Evolutionary conservation across 2,113 vertebrate genomes (phyloP).

Genomic region (Forbesichthys papilliferus): DNA sequence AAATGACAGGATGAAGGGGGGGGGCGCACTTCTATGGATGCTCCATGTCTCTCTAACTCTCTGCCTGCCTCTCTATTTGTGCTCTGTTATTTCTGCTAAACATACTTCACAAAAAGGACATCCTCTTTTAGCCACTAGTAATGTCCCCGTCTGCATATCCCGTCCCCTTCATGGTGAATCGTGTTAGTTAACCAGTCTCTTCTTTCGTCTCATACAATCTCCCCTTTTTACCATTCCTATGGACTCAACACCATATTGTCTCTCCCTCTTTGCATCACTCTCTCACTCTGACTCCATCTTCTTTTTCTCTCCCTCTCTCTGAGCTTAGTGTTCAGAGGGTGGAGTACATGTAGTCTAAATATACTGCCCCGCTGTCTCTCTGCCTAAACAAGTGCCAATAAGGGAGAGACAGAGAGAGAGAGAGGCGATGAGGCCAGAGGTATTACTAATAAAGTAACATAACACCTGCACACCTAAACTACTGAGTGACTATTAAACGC

Average conservation of each 20-base stretch:
- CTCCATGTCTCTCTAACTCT: conserved; percentile 17
- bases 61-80: conserved; percentile 3
- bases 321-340: conserved; percentile 75
- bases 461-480: conserved; percentile 55
- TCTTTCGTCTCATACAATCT: not conserved
- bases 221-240: conserved; percentile 5
- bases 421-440: conserved; percentile 43
- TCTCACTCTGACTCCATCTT: conserved; percentile 42
- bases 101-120: not conserved
- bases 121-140: not conserved
- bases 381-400: conserved; percentile 71
- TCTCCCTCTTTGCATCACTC: conserved; percentile 12
- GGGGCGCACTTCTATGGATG: conserved; percentile 2
- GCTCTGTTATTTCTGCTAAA: not conserved
- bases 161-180: too few relatives aligned
- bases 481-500: conserved; percentile 9
- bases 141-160: not conserved
- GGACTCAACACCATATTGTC: not conserved
- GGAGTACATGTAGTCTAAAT: conserved; percentile 73
- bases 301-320: conserved; percentile 44
- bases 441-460: conserved; percentile 43
- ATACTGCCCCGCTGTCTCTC: conserved; percentile 71
- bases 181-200: not conserved
- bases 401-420: conserved; percentile 5
- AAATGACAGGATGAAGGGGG: conserved; percentile 39